Percentiles rank a stretch among this genome's conserved stretches.
Conservation (phyloP, 2,113 vertebrate genomes). For the Entomyzon cyanotis region DNA sequence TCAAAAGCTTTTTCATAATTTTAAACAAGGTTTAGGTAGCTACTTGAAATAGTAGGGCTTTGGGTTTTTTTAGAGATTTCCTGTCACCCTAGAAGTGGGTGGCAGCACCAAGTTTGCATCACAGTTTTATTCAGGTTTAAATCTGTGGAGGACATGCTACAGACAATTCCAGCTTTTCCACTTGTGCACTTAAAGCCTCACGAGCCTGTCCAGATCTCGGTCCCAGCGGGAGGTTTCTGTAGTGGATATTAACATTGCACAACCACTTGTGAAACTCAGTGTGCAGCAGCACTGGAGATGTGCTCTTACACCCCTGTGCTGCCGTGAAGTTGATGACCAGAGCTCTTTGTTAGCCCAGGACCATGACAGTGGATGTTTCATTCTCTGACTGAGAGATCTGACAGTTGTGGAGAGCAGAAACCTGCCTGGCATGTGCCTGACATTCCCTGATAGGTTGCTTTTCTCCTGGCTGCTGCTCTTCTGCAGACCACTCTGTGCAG, state of each 20-base stretch:
- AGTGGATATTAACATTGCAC: neutral
- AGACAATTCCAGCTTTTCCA: neutral
- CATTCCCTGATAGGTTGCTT: neutral
- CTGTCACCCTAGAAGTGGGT: neutral
- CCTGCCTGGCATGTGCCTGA: neutral
- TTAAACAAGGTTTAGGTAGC: neutral
- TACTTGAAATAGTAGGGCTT: neutral
- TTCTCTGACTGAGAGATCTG: neutral
- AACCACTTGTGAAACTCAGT: neutral
- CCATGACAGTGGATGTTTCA: accelerated
- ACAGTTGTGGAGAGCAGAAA: neutral
- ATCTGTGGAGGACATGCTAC: neutral
- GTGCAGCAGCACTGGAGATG: neutral
- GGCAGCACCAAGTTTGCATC: neutral
- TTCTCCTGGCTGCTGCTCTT: neutral
- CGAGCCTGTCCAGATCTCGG: neutral
- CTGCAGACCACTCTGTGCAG: neutral
- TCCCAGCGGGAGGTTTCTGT: neutral
- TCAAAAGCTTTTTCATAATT: neutral
- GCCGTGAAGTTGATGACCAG: neutral
- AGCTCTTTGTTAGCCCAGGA: neutral
- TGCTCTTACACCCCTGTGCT: neutral
- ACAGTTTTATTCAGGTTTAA: neutral
- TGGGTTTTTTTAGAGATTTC: neutral
- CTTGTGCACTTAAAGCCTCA: neutral